These are phyloP conservation scores for Cecidostiba fungosa DNA, from an alignment of 2,888 invertebrate species.

Conservation along the genomic window DNA sequence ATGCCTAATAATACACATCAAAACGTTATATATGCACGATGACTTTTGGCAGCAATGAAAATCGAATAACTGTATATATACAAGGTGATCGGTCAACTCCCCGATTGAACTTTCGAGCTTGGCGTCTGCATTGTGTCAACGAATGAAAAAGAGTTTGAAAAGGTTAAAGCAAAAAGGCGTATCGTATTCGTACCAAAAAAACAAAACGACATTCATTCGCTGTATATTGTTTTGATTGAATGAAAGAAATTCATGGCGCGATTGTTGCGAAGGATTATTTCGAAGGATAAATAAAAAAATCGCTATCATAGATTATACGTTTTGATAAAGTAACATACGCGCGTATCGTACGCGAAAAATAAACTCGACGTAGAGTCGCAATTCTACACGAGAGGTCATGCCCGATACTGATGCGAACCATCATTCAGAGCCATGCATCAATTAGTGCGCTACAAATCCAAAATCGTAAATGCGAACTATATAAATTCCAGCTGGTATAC, in stretches of 20 bases:
- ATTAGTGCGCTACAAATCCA: neutral
- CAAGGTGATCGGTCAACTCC: constrained; percentile 45
- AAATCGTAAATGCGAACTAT: neutral
- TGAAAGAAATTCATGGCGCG: neutral
- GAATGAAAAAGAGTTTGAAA: constrained; percentile 1
- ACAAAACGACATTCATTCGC: neutral
- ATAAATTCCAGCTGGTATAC: neutral
- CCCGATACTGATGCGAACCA: neutral
- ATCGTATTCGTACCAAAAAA: neutral
- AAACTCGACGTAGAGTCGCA: neutral
- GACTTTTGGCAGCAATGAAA: neutral
- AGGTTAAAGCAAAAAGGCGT: neutral
- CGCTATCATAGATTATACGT: no score
- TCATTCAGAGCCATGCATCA: neutral
- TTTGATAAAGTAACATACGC: no score
- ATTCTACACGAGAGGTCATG: neutral
- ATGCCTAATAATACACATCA: neutral
- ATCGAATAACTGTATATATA: no score
- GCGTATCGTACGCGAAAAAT: neutral
- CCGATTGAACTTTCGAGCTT: constrained; percentile 25
- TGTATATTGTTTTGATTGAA: neutral
- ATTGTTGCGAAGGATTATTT: no score
- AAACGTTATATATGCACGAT: no score
- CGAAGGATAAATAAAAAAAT: no score
- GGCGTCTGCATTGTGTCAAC: constrained; percentile 7